Base-by-base conservation (phyloP, 2,113 vertebrate species). In the Hyperopisus bebe region DNA sequence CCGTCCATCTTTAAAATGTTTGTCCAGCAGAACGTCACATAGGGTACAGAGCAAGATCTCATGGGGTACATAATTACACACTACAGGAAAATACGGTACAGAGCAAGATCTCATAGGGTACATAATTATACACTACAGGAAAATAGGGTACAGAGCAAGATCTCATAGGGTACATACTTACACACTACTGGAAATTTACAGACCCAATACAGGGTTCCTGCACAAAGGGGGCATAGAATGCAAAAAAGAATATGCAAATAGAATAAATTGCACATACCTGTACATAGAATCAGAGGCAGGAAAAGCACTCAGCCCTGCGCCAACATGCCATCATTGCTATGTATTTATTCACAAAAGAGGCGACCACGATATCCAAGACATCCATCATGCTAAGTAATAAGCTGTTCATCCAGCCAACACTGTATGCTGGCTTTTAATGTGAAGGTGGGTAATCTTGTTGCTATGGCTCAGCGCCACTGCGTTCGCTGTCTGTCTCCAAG, bases 391-490 rank as follows among this genome's bases (percentile, higher is more conserved):
- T 19, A 77, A 24, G 77, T 21, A 82, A 24, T 9, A 21, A 21
- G 19, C 5, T 82, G 62, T 44, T 42, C 77, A 82, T 66, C 66
- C 13, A 11, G 24, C 44, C n/a, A 19, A 13, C 35, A 19, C 88
- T 53, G 70, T 35, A 48, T 83, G 74, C 55, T 46, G 39, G 47
- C 48, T 89, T 53, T 55, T 77, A 42, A 15, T 82, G 35, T 83
- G 77, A 89, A 51, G 47, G 35, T 8, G 8, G 94, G 11, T 48
- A 19, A 85, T 89, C 51, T 89, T 11, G 21, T 11, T 53, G 31
- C 53, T 35, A 8, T 66, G 82, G 89, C 53, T 27, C 44, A 0
- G 83, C 31, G 5, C 83, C 53, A 84, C 42, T 70, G n/a, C 31
- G 31, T 11, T 50, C 89, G 55, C 39, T 48, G 10, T 13, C 86